phyloP scores from a whole-genome alignment of 2,888 invertebrate genomes.

The Smittia sp. region DNA sequence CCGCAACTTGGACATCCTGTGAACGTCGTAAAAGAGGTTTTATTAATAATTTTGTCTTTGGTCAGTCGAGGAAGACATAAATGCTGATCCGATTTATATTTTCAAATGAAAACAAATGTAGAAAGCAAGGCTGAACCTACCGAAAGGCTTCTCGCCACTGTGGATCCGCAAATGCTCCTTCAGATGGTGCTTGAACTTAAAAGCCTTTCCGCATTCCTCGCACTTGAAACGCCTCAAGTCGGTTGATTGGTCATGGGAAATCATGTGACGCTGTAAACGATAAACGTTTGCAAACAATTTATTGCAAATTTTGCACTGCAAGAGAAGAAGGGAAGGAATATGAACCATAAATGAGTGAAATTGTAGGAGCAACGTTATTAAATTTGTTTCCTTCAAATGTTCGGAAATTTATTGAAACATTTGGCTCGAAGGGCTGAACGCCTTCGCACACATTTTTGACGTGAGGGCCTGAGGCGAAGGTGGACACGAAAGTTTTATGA shows the following conservation, averaged over 20 bases:
- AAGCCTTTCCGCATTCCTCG: constrained; percentile 39
- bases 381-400: neutral
- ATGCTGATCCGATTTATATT: neutral
- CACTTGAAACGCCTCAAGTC: constrained; percentile 36
- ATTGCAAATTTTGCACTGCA: constrained; percentile 33
- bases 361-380: neutral
- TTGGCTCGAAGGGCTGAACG: neutral
- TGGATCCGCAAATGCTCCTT: constrained; percentile 38
- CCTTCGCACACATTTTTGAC: constrained; percentile 24
- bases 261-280: constrained; percentile 40
- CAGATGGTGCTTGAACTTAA: constrained; percentile 40
- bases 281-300: constrained; percentile 40
- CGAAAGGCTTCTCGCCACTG: constrained; percentile 31
- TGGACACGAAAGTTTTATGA: constrained; percentile 13
- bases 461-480: constrained; percentile 27
- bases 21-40: neutral
- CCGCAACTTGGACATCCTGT: constrained; percentile 36
- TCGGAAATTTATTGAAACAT: constrained; percentile 29
- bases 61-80: neutral
- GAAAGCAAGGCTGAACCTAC: no score
- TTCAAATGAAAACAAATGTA: neutral
- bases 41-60: neutral
- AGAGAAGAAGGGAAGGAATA: constrained; percentile 13
- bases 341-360: constrained; percentile 16
- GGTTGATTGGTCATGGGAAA: constrained; percentile 31